Evolutionary conservation across 1,140 invertebrate genomes (phyloP), one percentile per base, ranked within the genome.

Genomic region (Camponotus pennsylvanicus): DNA sequence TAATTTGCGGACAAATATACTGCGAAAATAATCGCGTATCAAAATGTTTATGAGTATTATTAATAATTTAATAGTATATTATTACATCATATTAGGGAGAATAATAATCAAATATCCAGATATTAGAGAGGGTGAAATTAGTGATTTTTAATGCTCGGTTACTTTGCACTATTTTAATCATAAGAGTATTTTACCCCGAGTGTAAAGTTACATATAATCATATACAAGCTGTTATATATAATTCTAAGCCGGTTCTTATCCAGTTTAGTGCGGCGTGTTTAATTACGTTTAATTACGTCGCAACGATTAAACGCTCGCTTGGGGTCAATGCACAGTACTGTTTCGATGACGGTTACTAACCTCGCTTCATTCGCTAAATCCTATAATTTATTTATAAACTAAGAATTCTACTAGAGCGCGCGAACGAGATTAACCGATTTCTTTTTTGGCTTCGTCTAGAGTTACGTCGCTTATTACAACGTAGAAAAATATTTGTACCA

Each of bases 291-390:
- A 49, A 21, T 83, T 83, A 76, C 70, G 52, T 83, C 70, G 40
- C 40, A 55, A 45, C 87, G 88, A 89, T 88, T 89, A 89, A 88
- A 55, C 84, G 59, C 42, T 61, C 57, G 57, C 75, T 49, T 27
- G 57, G 57, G 92, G 90, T 93, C 92, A 92, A 86, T 92, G 93
- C 82, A 88, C 93, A 88, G 88, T 89, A 82, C 85, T 86, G 90
- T 91, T 91, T 90, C 88, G 89, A 87, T 91, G 87, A 89, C 86
- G 73, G 86, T 78, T 84, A 89, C 91, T 88, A 15, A 90, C 71
- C 66, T 80, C 45, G 18, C 27, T 86, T 86, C 78, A 83, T 89
- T 84, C 79, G 88, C 67, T 90, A 91, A 92, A 92, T 92, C 89
- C 88, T 85, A 90, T 90, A 86, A 92, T 92, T 90, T 90, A 88